Evolutionary conservation across 2,797 vertebrate genomes (phyloP).

Genomic region (Amphiprion clarkii): DNA sequence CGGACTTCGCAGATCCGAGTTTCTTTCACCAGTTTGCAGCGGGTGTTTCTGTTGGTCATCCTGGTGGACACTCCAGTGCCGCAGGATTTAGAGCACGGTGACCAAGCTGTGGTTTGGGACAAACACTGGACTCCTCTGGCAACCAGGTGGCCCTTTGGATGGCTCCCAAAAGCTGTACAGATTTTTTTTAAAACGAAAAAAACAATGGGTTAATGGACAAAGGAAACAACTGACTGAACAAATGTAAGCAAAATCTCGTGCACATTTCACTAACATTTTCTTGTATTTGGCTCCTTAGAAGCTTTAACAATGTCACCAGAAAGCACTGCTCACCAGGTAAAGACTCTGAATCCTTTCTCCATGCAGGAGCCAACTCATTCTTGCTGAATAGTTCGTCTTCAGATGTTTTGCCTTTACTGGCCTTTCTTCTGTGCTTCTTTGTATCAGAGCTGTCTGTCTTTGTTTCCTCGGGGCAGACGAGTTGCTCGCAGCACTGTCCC

Average conservation of each 20-base stretch:
- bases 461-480: slow-evolving; percentile 84
- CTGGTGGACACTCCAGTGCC: slow-evolving; percentile 90
- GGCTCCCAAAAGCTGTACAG: slow-evolving; percentile 82
- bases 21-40: slow-evolving; percentile 90
- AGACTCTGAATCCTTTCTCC: slow-evolving; percentile 84
- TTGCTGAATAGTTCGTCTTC: slow-evolving; percentile 85
- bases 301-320: too few relatives aligned
- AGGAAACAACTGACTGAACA: background rate
- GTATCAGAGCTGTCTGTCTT: slow-evolving; percentile 64
- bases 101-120: slow-evolving; percentile 91
- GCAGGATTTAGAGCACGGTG: slow-evolving; percentile 92
- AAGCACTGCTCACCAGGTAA: slow-evolving; percentile 84
- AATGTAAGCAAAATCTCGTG: background rate
- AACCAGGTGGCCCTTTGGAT: slow-evolving; percentile 72
- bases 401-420: slow-evolving; percentile 70
- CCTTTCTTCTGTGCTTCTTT: slow-evolving; percentile 81
- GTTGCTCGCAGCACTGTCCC: slow-evolving; percentile 90
- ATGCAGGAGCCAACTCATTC: slow-evolving; percentile 85
- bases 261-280: background rate
- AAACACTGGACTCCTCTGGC: slow-evolving; percentile 85
- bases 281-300: too few relatives aligned
- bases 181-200: too few relatives aligned
- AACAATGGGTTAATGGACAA: background rate
- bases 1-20: slow-evolving; percentile 91
- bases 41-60: slow-evolving; percentile 86